Evolutionary conservation across 2,113 vertebrate genomes (phyloP).

Genomic region (Zosterops japonicus): DNA sequence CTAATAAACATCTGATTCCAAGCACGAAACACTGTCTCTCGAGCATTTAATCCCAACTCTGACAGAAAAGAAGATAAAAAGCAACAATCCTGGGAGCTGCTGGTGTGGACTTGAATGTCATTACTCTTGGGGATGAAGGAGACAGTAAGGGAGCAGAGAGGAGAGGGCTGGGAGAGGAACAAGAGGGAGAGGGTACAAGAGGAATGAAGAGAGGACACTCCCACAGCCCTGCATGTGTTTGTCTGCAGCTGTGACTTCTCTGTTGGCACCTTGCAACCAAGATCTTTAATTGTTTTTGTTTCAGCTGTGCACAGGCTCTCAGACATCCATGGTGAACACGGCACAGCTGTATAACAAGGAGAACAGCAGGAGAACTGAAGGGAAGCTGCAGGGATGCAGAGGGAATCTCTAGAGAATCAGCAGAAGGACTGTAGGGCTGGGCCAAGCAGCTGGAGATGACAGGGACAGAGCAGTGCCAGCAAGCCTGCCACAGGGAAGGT

Average conservation of each 20-base stretch:
- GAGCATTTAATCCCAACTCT: too few relatives aligned
- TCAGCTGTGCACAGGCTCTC: neutral
- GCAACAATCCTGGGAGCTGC: neutral
- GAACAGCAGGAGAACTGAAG: neutral
- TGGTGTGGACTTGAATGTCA: neutral
- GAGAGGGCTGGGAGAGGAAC: neutral
- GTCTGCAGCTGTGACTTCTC: neutral
- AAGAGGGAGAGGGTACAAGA: neutral
- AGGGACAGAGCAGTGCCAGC: neutral
- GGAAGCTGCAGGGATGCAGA: neutral
- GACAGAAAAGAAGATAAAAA: too few relatives aligned
- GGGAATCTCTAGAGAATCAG: neutral
- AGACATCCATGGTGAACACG: neutral
- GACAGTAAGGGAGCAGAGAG: neutral
- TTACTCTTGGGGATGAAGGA: neutral
- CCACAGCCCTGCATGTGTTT: accelerated
- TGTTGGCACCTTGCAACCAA: neutral
- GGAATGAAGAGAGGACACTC: neutral
- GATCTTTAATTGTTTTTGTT: neutral
- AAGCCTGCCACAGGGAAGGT: neutral
- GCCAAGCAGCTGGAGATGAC: neutral
- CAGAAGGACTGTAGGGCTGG: neutral
- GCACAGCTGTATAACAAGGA: neutral
- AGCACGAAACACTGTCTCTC: too few relatives aligned
- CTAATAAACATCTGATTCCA: too few relatives aligned